A percentile compares a stretch with the other conserved stretches of the same genome.
These are phyloP conservation scores for Delia radicum DNA, from an alignment of 1,140 invertebrate genomes.

Conservation along the genomic window DNA sequence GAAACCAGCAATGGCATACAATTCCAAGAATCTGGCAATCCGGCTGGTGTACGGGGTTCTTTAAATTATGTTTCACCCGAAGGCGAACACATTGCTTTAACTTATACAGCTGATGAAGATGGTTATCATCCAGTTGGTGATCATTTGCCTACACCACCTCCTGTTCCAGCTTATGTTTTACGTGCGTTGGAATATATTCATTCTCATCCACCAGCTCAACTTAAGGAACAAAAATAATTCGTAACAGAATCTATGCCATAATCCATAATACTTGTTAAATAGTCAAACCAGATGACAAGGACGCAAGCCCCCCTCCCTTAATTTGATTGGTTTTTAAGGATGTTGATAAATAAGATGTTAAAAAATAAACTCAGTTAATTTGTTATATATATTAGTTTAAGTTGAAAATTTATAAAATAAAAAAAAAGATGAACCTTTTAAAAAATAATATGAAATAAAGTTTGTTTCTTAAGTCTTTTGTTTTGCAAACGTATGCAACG, in stretches of 20 bases:
- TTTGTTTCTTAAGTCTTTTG: too few species aligned
- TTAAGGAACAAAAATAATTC: slow-evolving; percentile 40
- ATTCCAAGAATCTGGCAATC: slow-evolving; percentile 47
- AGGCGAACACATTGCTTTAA: slow-evolving; percentile 58
- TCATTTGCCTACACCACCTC: slow-evolving; percentile 60
- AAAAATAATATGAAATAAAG: too few species aligned
- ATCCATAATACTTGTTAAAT: background rate
- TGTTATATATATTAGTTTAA: slow-evolving; percentile 22
- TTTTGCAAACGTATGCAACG: too few species aligned
- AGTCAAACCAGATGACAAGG: slow-evolving; percentile 21
- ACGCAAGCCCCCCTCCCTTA: slow-evolving; percentile 18
- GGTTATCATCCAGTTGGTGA: slow-evolving; percentile 60
- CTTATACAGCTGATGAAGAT: slow-evolving; percentile 66
- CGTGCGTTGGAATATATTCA: slow-evolving; percentile 59
- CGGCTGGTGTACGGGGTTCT: slow-evolving; percentile 44
- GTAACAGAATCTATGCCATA: too few species aligned
- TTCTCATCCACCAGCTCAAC: slow-evolving; percentile 50
- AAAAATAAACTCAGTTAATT: background rate
- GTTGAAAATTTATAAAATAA: background rate
- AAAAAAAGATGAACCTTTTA: background rate
- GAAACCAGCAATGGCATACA: slow-evolving; percentile 53
- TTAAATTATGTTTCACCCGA: slow-evolving; percentile 52
- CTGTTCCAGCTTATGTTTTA: slow-evolving; percentile 49
- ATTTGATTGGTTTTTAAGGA: background rate
- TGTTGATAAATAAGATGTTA: slow-evolving; percentile 5